These are phyloP conservation scores for Acromyrmex echinatior DNA, from an alignment of 1,140 invertebrate species.

Conservation along the genomic window DNA sequence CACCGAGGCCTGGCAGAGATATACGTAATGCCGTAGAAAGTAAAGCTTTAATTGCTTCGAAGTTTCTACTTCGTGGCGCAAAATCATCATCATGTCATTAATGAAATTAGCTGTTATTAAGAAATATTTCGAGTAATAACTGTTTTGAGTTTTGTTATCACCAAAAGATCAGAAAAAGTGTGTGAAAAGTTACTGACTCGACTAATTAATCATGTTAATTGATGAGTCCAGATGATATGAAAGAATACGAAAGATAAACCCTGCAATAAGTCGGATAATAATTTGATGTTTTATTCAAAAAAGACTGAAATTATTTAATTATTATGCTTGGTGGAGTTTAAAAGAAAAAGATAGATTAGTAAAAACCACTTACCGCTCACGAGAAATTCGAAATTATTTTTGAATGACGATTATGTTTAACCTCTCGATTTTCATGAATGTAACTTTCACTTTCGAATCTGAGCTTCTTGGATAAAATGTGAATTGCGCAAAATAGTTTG, in stretches of 20 bases:
- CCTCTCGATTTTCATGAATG: background rate
- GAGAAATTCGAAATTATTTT: background rate
- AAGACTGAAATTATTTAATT: slow-evolving; percentile 23
- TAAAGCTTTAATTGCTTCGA: slow-evolving; percentile 54
- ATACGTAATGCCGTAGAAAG: slow-evolving; percentile 56
- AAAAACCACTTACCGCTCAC: background rate
- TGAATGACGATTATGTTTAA: background rate
- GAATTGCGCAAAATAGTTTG: slow-evolving; percentile 22
- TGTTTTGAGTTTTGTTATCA: slow-evolving; percentile 52
- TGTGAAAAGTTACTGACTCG: slow-evolving; percentile 18
- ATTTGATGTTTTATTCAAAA: slow-evolving; percentile 43
- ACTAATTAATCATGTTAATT: slow-evolving; percentile 36
- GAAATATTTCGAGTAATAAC: slow-evolving; percentile 51
- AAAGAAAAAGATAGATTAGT: background rate
- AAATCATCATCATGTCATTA: slow-evolving; percentile 60
- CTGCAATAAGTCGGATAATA: background rate
- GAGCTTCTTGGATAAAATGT: slow-evolving; percentile 16
- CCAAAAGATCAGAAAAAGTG: slow-evolving; percentile 24
- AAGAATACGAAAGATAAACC: slow-evolving; percentile 24
- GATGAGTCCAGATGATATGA: background rate
- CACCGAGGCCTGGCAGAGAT: slow-evolving; percentile 49
- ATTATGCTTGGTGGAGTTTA: background rate
- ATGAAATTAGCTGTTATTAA: slow-evolving; percentile 57
- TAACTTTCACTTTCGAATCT: slow-evolving; percentile 22
- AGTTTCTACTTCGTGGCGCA: slow-evolving; percentile 59